Base-by-base conservation (phyloP, 2,113 vertebrate genomes). In the Epinephelus fuscoguttatus region DNA sequence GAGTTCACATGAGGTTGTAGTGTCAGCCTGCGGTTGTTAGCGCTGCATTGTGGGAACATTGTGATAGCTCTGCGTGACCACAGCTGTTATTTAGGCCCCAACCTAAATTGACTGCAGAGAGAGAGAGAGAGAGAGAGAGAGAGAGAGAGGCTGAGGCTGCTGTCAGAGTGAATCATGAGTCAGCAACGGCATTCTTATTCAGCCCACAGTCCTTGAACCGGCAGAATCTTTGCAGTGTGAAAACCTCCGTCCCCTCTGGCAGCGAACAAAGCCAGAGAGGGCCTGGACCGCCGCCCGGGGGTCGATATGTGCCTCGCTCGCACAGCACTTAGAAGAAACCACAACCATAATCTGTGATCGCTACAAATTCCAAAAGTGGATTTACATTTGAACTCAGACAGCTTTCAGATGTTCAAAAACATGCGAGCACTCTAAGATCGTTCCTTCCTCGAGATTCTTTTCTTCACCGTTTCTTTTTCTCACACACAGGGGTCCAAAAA, bases 401-500 rank as follows among this genome's bases (percentile, higher is more conserved):
- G 42, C 75, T 76, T 71, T 66, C 47, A 70, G 13, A 69, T 75
- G 37, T 63, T 37, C 33, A 18, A 45, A 82, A 57, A 62, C 64
- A 63, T 68, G 18, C 64, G 47, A 79, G 27, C 50, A 15, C 17
- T 70, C 53, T 84, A 60, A 49, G 55, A 71, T 55, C 0, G 37
- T 61, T 21, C 33, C 60, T 23, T 67, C 70, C 27, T 30, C 14
- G 21, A 52, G 7, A 49, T 55, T 72, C 19, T 10, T 21, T 75
- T 57, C 27, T n/a, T 30, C 13, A 71, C 57, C 40, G 13, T 73
- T 75, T 89, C 82, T 88, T 72, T 86, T 76, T 92, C 66, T 71
- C 87, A 78, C 21, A 78, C 5, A 13, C 83, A 97, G 97, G 97
- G 97, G 96, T 71, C 86, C 94, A 55, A 93, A 93, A 67, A 93